Evolutionary conservation across 1,140 invertebrate genomes (phyloP), one percentile per base, ranked within the genome.

Genomic region (Coelopa frigida): DNA sequence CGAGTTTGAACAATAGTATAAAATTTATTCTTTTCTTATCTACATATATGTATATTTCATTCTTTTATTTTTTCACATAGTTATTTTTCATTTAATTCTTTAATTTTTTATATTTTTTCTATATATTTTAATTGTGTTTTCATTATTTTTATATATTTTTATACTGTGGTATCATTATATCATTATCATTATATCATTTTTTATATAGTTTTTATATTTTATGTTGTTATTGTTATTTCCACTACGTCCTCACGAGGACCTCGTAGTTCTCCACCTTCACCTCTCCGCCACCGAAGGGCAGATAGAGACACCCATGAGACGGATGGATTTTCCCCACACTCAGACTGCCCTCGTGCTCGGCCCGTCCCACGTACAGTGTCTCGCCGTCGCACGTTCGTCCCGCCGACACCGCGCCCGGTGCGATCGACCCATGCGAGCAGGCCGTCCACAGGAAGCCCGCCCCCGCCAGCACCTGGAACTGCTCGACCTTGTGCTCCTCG

Each of bases 281-380:
- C 58, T 82, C 80, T 22, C 69, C 59, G 0, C 79, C 79, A n/a
- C 72, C 77, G 35, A 75, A 83, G 0, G 78, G 74, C 10, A 84
- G 75, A 52, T 83, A 83, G 23, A 80, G 73, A 12, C 66, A 66
- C 11, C 74, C 74, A 50, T 83, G 80, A 32, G 75, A 77, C 0
- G 78, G 78, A 24, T 82, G 80, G 14, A 83, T 60, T 64, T 79
- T 76, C 5, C 73, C 72, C 14, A 71, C 72, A 27, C 75, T 75
- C 5, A 78, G 48, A 3, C 75, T 73, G 3, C 78, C 72, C 45
- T 77, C 72, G 52, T 81, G 74, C 29, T 63, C 59, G 2, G 72
- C 73, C 22, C 82, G 68, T 18, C 80, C 82, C 40, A 83, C 73
- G 52, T 80, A 85, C 0, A 84, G 64, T 0, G 72, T 69, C 59